phyloP scores from a whole-genome alignment of 2,888 invertebrate genomes.

The Rhingia campestris region DNA sequence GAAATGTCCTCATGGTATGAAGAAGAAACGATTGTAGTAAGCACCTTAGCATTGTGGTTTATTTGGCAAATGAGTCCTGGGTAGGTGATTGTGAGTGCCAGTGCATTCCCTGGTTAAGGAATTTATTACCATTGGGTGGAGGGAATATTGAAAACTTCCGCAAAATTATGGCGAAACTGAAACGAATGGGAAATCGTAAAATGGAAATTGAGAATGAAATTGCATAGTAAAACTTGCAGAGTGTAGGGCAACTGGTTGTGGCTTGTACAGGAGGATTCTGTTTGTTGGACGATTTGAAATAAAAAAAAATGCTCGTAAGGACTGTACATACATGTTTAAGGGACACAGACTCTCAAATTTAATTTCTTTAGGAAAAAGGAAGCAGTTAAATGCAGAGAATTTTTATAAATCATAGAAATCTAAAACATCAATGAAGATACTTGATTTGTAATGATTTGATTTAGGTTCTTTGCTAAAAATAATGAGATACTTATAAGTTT shows the following conservation, averaged over 20 bases:
- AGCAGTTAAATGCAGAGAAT: too few species aligned
- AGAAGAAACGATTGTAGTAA: slow-evolving; percentile 25
- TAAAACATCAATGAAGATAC: too few species aligned
- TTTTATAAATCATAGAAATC: too few species aligned
- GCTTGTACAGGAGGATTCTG: slow-evolving; percentile 7
- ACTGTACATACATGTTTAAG: too few species aligned
- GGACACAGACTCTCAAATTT: slow-evolving; percentile 3
- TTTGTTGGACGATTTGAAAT: background rate
- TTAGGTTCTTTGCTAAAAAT: too few species aligned
- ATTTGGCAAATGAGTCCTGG: slow-evolving; percentile 21
- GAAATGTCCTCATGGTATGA: slow-evolving; percentile 11
- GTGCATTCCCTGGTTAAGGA: background rate
- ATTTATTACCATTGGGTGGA: slow-evolving; percentile 6
- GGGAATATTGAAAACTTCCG: slow-evolving; percentile 33
- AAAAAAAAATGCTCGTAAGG: too few species aligned
- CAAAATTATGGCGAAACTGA: slow-evolving; percentile 38
- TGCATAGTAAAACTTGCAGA: slow-evolving; percentile 13
- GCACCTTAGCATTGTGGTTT: slow-evolving; percentile 28
- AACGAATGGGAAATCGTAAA: slow-evolving; percentile 36
- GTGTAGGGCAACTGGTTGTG: slow-evolving; percentile 17
- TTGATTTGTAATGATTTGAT: too few species aligned
- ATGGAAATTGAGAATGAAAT: slow-evolving; percentile 43
- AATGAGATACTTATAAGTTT: too few species aligned
- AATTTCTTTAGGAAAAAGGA: too few species aligned
- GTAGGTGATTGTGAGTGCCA: slow-evolving; percentile 2